Evolutionary conservation across 2,113 vertebrate genomes (phyloP).

Genomic region (Crotalus horridus): DNA sequence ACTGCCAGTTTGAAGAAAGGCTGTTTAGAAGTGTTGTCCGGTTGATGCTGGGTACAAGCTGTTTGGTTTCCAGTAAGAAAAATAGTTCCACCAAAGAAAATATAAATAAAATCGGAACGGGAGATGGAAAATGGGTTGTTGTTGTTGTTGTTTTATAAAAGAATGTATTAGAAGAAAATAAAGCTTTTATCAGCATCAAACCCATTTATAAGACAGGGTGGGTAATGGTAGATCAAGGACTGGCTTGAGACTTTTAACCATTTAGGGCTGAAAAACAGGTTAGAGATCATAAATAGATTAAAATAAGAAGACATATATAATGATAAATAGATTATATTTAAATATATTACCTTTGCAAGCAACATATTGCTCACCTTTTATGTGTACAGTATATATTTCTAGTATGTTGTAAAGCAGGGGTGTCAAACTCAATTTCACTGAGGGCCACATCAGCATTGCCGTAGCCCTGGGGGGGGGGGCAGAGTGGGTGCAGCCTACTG

Average conservation of each 20-base stretch:
- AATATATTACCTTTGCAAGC: not conserved
- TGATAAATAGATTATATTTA: not conserved
- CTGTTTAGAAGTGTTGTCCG: conserved; percentile 44
- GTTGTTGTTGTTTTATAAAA: not conserved
- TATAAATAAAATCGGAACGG: conserved; percentile 26
- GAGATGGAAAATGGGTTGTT: conserved; percentile 35
- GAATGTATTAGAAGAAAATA: not conserved
- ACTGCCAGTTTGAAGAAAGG: conserved; percentile 50
- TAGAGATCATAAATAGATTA: not conserved
- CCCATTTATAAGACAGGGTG: not conserved
- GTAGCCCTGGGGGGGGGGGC: too few relatives aligned
- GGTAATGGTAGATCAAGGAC: not conserved
- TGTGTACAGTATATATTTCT: not conserved
- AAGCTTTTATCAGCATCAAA: not conserved
- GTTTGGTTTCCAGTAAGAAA: conserved; percentile 12
- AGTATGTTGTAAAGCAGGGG: too few relatives aligned
- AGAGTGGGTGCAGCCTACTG: too few relatives aligned
- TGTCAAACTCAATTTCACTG: too few relatives aligned
- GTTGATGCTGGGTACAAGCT: conserved; percentile 48
- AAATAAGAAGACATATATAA: not conserved
- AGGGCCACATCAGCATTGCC: too few relatives aligned
- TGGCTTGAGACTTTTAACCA: not conserved
- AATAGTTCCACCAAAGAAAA: conserved; percentile 12
- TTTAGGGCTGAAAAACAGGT: not conserved
- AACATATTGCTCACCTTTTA: not conserved